These are phyloP conservation scores for Drosophila seguyi DNA, from an alignment of 1,140 invertebrate species.

Conservation along the genomic window DNA sequence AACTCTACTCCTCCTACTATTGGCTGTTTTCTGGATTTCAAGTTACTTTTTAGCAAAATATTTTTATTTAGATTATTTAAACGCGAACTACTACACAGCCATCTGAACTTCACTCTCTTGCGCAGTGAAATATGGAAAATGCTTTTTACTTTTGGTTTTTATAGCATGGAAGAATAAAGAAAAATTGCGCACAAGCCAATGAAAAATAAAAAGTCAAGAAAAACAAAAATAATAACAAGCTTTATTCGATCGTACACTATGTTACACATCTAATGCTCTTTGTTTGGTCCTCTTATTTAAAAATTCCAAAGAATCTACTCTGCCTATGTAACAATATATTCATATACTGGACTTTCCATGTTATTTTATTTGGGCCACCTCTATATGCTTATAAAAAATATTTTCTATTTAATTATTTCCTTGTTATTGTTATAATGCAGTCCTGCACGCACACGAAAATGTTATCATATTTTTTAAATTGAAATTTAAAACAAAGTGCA, in stretches of 20 bases:
- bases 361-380: background rate
- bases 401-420: background rate
- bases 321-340: background rate
- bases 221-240: slow-evolving; percentile 54
- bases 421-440: background rate
- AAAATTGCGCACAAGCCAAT: slow-evolving; percentile 78
- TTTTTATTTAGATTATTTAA: slow-evolving; percentile 13
- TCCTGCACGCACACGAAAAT: too few species aligned
- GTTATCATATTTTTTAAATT: background rate
- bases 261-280: slow-evolving; percentile 39
- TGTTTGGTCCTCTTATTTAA: background rate
- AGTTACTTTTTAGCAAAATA: slow-evolving; percentile 10
- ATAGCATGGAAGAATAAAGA: slow-evolving; percentile 79
- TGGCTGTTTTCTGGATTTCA: slow-evolving; percentile 1
- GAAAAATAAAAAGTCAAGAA: slow-evolving; percentile 66
- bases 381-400: background rate
- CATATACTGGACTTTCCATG: background rate
- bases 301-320: too few species aligned
- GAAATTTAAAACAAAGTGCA: background rate
- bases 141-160: slow-evolving; percentile 80
- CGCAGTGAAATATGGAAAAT: slow-evolving; percentile 80
- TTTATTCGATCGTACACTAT: background rate
- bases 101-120: slow-evolving; percentile 69
- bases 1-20: background rate
- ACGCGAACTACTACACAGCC: slow-evolving; percentile 38